Evolutionary conservation across 2,888 invertebrate genomes (phyloP).

Genomic region (Dasysyrphus albostriatus): DNA sequence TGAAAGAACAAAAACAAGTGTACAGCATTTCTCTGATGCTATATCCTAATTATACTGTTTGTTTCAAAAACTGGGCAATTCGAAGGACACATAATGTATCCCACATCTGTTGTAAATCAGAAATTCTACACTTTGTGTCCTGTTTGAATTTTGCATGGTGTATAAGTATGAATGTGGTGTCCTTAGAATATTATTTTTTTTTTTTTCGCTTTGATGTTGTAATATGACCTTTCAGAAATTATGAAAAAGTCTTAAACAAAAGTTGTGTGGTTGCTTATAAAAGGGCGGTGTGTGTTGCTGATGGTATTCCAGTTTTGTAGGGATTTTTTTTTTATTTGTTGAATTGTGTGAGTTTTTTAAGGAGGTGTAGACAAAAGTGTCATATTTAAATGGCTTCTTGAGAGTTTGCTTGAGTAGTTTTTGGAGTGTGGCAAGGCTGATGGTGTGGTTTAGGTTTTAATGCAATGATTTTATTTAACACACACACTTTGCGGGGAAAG

Average conservation of each 20-base stretch:
- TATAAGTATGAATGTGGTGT: neutral
- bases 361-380: conserved; percentile 64
- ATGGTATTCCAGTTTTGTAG: conserved; percentile 57
- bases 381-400: conserved; percentile 70
- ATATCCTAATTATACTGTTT: conserved; percentile 43
- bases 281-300: conserved; percentile 32
- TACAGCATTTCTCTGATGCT: conserved; percentile 6
- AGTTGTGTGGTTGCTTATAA: conserved; percentile 65
- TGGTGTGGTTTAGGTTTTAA: neutral
- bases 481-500: conserved; percentile 2
- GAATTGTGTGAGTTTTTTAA: conserved; percentile 10
- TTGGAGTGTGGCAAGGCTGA: conserved; percentile 56
- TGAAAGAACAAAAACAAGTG: conserved; percentile 32
- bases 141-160: conserved; percentile 36
- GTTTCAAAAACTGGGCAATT: conserved; percentile 43
- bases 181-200: conserved; percentile 19
- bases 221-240: conserved; percentile 59
- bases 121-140: conserved; percentile 69
- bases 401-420: conserved; percentile 48
- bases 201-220: conserved; percentile 17
- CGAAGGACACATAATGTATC: conserved; percentile 61
- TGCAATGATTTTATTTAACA: conserved; percentile 14
- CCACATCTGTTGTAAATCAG: conserved; percentile 74
- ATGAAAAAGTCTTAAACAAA: conserved; percentile 62
- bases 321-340: conserved; percentile 25